Percentiles rank a stretch among this genome's conserved stretches.
These are phyloP conservation scores for Solea senegalensis DNA, from an alignment of 2,113 vertebrate species.

Conservation along the genomic window DNA sequence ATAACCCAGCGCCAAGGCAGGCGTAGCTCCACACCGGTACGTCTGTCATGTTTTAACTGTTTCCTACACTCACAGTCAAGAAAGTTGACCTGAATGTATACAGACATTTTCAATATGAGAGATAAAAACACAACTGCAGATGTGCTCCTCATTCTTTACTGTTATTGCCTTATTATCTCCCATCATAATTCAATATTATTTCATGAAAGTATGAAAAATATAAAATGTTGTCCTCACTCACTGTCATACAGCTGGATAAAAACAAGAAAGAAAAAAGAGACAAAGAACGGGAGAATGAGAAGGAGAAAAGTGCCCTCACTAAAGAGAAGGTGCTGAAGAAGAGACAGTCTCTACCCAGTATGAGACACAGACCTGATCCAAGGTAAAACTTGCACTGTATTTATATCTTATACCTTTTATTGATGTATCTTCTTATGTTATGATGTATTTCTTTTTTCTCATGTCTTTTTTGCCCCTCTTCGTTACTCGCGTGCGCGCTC, in stretches of 20 bases:
- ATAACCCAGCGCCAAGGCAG: constrained; percentile 81
- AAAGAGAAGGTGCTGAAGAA: constrained; percentile 91
- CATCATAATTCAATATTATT: background rate
- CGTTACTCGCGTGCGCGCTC: too few species aligned
- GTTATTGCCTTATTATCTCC: background rate
- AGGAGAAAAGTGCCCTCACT: constrained; percentile 89
- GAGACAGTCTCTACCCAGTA: constrained; percentile 86
- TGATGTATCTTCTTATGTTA: too few species aligned
- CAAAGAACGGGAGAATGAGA: constrained; percentile 95
- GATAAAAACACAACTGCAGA: background rate
- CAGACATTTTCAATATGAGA: background rate
- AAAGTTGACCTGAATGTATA: background rate
- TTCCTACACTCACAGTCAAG: background rate
- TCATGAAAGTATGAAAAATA: background rate
- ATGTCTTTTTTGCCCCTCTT: too few species aligned
- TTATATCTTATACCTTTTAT: background rate
- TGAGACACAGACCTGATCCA: constrained; percentile 76
- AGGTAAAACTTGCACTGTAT: constrained; percentile 64
- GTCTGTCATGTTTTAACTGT: constrained; percentile 40
- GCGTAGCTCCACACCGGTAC: constrained; percentile 86
- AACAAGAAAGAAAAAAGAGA: constrained; percentile 96
- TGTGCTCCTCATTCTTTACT: background rate
- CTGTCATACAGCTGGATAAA: constrained; percentile 79
- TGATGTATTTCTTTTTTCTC: too few species aligned
- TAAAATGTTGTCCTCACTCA: background rate